A percentile compares a stretch with the other conserved stretches of the same genome.
Evolutionary conservation across 92 coral and sea anemone genomes (phyloP).

Genomic region (Porites rus): DNA sequence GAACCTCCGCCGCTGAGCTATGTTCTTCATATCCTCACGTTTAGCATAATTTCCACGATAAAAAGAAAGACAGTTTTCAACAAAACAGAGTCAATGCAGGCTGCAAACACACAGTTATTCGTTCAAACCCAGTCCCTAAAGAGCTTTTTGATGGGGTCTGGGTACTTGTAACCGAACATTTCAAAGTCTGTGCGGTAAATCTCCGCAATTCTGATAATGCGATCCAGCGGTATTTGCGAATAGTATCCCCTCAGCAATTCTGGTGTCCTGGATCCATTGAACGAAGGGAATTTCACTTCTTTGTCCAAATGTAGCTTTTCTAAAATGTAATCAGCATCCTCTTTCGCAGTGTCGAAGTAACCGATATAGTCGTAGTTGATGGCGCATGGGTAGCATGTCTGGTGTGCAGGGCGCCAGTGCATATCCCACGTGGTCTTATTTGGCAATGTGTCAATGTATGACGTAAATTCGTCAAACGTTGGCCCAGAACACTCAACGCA

Average conservation of each 20-base stretch:
- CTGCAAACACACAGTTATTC: too few species aligned
- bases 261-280: slow-evolving; percentile 23
- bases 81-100: too few species aligned
- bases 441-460: slow-evolving; percentile 7
- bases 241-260: slow-evolving; percentile 1
- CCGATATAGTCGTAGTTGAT: slow-evolving; percentile 23
- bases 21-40: too few species aligned
- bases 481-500: background rate
- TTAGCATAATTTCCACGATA: too few species aligned
- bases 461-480: slow-evolving; percentile 27
- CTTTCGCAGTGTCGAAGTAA: slow-evolving; percentile 26
- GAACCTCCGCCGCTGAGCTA: too few species aligned
- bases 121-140: slow-evolving; percentile 23
- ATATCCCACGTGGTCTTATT: slow-evolving; percentile 20
- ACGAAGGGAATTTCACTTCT: slow-evolving; percentile 28
- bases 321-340: slow-evolving; percentile 33
- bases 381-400: slow-evolving; percentile 30
- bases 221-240: slow-evolving; percentile 34
- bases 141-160: slow-evolving; percentile 17
- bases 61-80: too few species aligned
- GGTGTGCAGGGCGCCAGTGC: slow-evolving; percentile 47
- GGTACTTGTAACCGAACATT: slow-evolving; percentile 35
- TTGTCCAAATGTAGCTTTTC: slow-evolving; percentile 8
- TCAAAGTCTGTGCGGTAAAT: slow-evolving; percentile 34
- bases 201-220: slow-evolving; percentile 12